phyloP scores from a whole-genome alignment of 2,888 invertebrate genomes.

The Brenthis hecate region DNA sequence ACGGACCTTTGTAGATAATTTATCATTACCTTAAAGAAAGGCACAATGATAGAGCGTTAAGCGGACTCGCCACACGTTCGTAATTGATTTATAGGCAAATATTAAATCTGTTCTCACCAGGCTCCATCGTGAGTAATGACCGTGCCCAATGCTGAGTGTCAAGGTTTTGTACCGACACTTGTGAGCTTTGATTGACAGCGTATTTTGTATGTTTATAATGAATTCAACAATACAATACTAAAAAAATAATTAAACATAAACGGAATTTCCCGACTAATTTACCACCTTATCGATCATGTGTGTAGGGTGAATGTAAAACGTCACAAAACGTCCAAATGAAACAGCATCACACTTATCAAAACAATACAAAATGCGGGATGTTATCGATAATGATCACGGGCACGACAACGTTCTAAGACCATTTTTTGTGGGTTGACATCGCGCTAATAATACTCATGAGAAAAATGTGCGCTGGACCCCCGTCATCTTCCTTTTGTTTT shows the following conservation, averaged over 20 bases:
- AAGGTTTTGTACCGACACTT: conserved; percentile 59
- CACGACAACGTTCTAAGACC: conserved; percentile 75
- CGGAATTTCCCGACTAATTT: conserved; percentile 31
- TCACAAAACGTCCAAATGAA: conserved; percentile 67
- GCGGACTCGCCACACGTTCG: conserved; percentile 62
- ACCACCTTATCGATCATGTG: conserved; percentile 63
- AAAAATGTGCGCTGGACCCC: conserved; percentile 79
- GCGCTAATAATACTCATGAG: conserved; percentile 83
- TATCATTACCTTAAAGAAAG: conserved; percentile 64
- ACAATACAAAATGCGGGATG: conserved; percentile 80
- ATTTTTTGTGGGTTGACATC: conserved; percentile 81
- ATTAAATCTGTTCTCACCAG: conserved; percentile 78
- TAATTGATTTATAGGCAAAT: conserved; percentile 81
- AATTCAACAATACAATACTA: conserved; percentile 18
- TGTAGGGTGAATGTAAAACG: conserved; percentile 68
- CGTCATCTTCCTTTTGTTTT: conserved; percentile 81
- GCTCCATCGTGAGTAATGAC: conserved; percentile 68
- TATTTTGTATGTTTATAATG: conserved; percentile 32
- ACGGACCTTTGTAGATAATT: conserved; percentile 49
- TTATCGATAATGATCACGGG: conserved; percentile 77
- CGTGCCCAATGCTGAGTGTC: conserved; percentile 52
- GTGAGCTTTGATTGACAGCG: conserved; percentile 61
- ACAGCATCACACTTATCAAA: conserved; percentile 77
- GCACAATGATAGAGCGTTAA: conserved; percentile 66
- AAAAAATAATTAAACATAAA: conserved; percentile 26